Percentiles rank a stretch among this genome's conserved stretches.
Conservation (phyloP, 2,888 invertebrate genomes). For the Drosophila histrio region DNA sequence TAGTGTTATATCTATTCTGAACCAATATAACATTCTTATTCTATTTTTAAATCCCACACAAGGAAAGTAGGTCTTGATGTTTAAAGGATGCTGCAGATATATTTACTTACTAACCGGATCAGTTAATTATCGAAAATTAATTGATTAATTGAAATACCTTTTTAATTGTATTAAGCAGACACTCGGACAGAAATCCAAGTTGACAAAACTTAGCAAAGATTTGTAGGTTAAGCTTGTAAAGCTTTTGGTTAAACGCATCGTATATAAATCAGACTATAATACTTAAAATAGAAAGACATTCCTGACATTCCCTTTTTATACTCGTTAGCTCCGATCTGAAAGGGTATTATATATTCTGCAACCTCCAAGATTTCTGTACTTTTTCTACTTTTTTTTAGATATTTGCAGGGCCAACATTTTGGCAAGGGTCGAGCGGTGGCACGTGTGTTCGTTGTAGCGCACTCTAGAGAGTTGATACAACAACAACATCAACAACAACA, state of each 20-base stretch:
- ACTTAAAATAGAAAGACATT: too few relatives aligned
- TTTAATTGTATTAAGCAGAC: neutral
- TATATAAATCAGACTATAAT: too few relatives aligned
- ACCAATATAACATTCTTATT: neutral
- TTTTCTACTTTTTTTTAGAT: neutral
- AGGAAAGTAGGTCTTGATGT: too few relatives aligned
- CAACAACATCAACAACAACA: conserved; percentile 14
- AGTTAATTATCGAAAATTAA: neutral
- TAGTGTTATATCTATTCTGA: neutral
- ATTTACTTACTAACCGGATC: too few relatives aligned
- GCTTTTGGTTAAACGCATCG: too few relatives aligned
- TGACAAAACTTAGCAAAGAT: too few relatives aligned
- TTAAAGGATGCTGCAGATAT: too few relatives aligned
- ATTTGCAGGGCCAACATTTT: conserved; percentile 30
- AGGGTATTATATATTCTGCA: conserved; percentile 7
- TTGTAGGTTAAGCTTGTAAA: too few relatives aligned
- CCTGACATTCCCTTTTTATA: too few relatives aligned
- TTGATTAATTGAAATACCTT: neutral
- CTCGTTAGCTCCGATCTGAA: neutral
- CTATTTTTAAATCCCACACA: too few relatives aligned
- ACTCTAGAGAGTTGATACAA: conserved; percentile 58
- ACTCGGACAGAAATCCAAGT: too few relatives aligned
- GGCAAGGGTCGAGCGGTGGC: conserved; percentile 18
- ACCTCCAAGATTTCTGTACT: neutral
- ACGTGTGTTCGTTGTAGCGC: conserved; percentile 56